Evolutionary conservation across 2,113 vertebrate genomes (phyloP).

Genomic region (Pan troglodytes): NHGRI_mPanTro3-v2.1_pri NC_086015.1:34649501-34650000

Average conservation of each 20-base stretch:
- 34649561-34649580: not conserved
- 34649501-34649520: conserved; percentile 60
- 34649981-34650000: not conserved
- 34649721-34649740: not conserved
- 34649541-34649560: conserved; percentile 46
- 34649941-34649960: not conserved
- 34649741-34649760: too few relatives aligned
- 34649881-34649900: not conserved
- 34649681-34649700: accelerated
- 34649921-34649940: not conserved
- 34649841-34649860: not conserved
- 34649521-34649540: conserved; percentile 33
- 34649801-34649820: not conserved
- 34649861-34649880: not conserved
- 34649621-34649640: not conserved
- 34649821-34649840: not conserved
- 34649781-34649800: not conserved
- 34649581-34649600: not conserved
- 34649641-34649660: not conserved
- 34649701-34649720: accelerated
- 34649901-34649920: not conserved
- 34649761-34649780: not conserved
- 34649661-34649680: not conserved
- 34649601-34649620: not conserved
- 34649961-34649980: not conserved